Percentiles rank a stretch among this genome's conserved stretches.
phyloP scores from a whole-genome alignment of 2,797 vertebrate species.

The Silurus lanzhouensis region DNA sequence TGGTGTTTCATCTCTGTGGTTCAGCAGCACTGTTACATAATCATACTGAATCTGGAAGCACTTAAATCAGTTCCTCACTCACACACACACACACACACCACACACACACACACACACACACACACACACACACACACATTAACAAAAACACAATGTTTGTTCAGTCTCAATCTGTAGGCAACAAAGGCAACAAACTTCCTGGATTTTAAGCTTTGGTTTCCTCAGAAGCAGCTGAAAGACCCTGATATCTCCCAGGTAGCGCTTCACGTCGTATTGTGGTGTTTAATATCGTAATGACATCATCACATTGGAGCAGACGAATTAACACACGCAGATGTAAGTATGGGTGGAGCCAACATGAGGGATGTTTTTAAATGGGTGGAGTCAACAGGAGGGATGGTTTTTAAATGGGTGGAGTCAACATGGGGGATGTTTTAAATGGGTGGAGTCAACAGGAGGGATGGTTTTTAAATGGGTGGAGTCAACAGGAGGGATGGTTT shows the following conservation, averaged over 20 bases:
- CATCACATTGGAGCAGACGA: background rate
- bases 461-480: no score
- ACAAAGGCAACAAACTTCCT: background rate
- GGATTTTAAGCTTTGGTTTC: background rate
- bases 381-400: background rate
- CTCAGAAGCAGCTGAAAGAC: background rate
- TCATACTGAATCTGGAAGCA: slow-evolving; percentile 28
- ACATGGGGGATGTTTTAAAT: no score
- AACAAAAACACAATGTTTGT: slow-evolving; percentile 43
- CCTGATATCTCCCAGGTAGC: background rate
- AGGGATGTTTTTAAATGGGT: no score
- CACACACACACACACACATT: background rate
- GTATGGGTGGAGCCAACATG: no score
- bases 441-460: no score
- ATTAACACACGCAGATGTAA: no score
- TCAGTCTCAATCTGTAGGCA: slow-evolving; percentile 28
- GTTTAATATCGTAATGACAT: background rate
- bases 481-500: no score
- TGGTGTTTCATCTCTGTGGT: background rate
- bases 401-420: no score
- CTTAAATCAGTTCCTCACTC: slow-evolving; percentile 29
- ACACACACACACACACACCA: slow-evolving; percentile 9
- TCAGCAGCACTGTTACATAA: slow-evolving; percentile 19
- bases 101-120: slow-evolving; percentile 1
- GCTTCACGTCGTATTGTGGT: background rate